These are phyloP conservation scores for Stegana nigrithorax DNA, from an alignment of 2,888 invertebrate genomes.

Conservation along the genomic window DNA sequence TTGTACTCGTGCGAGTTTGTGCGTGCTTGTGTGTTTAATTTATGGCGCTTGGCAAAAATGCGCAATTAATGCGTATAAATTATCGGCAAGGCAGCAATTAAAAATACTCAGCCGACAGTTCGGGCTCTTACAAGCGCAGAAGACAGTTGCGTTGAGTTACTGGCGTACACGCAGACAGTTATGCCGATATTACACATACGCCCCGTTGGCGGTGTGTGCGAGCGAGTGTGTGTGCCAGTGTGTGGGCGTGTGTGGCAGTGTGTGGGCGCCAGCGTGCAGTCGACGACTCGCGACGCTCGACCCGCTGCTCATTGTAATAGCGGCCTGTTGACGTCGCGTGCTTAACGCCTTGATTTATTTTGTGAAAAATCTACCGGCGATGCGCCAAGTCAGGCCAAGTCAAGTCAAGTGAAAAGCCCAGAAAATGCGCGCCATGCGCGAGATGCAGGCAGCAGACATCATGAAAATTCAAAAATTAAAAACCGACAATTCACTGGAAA, in stretches of 20 bases:
- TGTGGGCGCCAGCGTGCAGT: too few species aligned
- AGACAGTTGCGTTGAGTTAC: too few species aligned
- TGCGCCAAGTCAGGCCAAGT: conserved; percentile 25
- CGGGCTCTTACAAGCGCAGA: too few species aligned
- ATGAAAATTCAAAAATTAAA: too few species aligned
- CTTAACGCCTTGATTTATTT: conserved; percentile 12
- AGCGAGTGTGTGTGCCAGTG: neutral
- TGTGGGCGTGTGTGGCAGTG: neutral
- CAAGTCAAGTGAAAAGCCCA: too few species aligned
- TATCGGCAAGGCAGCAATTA: conserved; percentile 2
- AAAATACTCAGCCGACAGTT: neutral
- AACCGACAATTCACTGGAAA: too few species aligned
- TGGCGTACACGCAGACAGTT: neutral
- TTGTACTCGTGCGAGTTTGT: too few species aligned
- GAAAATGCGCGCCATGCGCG: neutral
- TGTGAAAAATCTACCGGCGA: conserved; percentile 33
- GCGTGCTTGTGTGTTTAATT: too few species aligned
- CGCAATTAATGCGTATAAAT: conserved; percentile 17
- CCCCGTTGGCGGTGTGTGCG: neutral
- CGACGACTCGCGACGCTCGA: too few species aligned
- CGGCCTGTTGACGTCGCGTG: conserved; percentile 21
- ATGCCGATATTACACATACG: neutral
- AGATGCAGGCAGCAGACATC: neutral
- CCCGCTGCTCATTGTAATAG: too few species aligned
- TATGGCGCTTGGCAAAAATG: neutral